Conservation (phyloP, 1,140 invertebrate genomes). For the Brevipalpus yothersi region DNA sequence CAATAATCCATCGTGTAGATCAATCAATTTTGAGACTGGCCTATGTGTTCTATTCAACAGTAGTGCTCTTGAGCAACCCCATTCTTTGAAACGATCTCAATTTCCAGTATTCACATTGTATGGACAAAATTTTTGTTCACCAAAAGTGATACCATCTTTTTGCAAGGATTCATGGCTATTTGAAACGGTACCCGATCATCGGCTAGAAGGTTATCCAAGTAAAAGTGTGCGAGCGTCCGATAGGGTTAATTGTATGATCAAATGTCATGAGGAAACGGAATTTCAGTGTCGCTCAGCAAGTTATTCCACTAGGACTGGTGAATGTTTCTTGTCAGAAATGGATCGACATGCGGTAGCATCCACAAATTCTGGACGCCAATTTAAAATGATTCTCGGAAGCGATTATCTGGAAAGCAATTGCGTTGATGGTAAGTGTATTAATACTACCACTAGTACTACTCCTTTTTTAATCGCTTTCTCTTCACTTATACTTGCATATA, state of each 20-base stretch:
- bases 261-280: slow-evolving; percentile 59
- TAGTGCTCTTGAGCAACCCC: slow-evolving; percentile 43
- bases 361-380: neutral
- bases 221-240: neutral
- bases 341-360: slow-evolving; percentile 32
- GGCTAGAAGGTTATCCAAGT: neutral
- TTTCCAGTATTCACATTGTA: slow-evolving; percentile 87
- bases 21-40: slow-evolving; percentile 84
- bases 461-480: neutral
- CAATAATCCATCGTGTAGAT: slow-evolving; percentile 56
- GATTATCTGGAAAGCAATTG: neutral
- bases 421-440: neutral
- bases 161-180: neutral
- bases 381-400: neutral
- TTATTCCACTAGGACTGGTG: slow-evolving; percentile 53
- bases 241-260: slow-evolving; percentile 40
- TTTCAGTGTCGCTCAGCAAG: slow-evolving; percentile 75
- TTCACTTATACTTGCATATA: no score
- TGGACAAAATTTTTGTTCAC: slow-evolving; percentile 66
- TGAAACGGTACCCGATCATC: neutral
- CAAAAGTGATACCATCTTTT: slow-evolving; percentile 5
- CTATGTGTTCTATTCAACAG: slow-evolving; percentile 54
- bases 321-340: slow-evolving; percentile 65
- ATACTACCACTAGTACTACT: neutral
- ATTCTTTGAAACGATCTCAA: slow-evolving; percentile 66